Percentiles rank a stretch among this genome's conserved stretches.
phyloP scores from a whole-genome alignment of 2,888 invertebrate genomes.

The Rhingia rostrata region DNA sequence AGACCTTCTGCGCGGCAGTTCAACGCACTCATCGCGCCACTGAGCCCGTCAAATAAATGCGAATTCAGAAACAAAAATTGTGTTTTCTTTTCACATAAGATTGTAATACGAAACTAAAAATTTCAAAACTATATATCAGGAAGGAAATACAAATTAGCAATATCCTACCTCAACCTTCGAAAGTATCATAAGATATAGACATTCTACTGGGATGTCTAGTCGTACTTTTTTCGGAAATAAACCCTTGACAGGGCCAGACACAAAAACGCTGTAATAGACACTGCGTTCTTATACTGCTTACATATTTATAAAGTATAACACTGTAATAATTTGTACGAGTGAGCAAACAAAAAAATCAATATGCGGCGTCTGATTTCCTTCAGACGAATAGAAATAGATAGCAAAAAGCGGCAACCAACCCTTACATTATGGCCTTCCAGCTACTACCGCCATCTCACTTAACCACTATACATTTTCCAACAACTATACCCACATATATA shows the following conservation, averaged over 20 bases:
- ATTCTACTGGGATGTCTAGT: constrained; percentile 8
- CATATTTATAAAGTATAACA: not conserved
- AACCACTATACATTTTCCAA: not conserved
- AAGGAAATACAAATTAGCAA: not conserved
- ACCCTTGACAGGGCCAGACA: constrained; percentile 10
- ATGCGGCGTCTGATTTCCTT: constrained; percentile 38
- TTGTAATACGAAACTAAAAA: too few relatives aligned
- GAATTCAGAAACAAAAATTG: too few relatives aligned
- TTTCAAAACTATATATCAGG: too few relatives aligned
- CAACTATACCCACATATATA: too few relatives aligned
- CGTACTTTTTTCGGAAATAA: constrained; percentile 3
- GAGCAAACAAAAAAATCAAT: constrained; percentile 24
- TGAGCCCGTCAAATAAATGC: too few relatives aligned
- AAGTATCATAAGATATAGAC: not conserved
- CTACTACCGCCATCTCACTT: constrained; percentile 5
- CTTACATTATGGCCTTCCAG: constrained; percentile 21
- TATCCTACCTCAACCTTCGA: not conserved
- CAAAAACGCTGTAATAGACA: constrained; percentile 15
- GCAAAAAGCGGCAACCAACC: constrained; percentile 20
- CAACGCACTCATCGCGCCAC: too few relatives aligned
- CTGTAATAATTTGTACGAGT: constrained; percentile 6
- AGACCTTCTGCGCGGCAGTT: too few relatives aligned
- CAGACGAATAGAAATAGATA: constrained; percentile 17
- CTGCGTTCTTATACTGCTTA: not conserved
- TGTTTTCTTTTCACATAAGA: too few relatives aligned